Percentiles rank a stretch among this genome's conserved stretches.
Evolutionary conservation across 2,113 vertebrate genomes (phyloP).

Genomic region (Megatriorchis doriae): DNA sequence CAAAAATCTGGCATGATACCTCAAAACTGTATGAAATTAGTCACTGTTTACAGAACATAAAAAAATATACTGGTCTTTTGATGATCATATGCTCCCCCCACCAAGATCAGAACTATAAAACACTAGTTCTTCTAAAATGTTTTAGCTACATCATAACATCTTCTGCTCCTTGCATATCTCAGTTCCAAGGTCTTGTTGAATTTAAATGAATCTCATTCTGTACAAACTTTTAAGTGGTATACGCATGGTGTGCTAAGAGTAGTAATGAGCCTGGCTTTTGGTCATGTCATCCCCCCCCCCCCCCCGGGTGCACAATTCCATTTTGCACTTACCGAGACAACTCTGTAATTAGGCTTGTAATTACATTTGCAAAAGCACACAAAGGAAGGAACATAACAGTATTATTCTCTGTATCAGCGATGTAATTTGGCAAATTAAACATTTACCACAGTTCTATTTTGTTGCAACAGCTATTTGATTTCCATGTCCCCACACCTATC

Average conservation of each 20-base stretch:
- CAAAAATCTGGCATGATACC: background rate
- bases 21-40: background rate
- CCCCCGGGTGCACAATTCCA: background rate
- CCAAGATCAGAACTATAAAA: background rate
- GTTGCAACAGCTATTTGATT: background rate
- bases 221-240: background rate
- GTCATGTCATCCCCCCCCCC: no score
- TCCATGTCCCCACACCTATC: background rate
- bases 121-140: background rate
- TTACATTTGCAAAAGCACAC: background rate
- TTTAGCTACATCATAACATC: fast-evolving
- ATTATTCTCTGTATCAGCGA: background rate
- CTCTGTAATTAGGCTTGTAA: background rate
- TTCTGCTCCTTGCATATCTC: background rate
- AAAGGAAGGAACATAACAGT: background rate
- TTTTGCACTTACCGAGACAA: background rate
- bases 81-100: background rate
- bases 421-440: background rate
- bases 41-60: background rate
- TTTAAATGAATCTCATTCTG: background rate
- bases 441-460: background rate
- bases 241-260: fast-evolving
- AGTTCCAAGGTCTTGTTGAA: background rate
- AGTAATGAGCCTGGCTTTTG: background rate
- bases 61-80: no score